Conservation (phyloP, 2,113 vertebrate species). For the Gorsachius goisagi region DNA sequence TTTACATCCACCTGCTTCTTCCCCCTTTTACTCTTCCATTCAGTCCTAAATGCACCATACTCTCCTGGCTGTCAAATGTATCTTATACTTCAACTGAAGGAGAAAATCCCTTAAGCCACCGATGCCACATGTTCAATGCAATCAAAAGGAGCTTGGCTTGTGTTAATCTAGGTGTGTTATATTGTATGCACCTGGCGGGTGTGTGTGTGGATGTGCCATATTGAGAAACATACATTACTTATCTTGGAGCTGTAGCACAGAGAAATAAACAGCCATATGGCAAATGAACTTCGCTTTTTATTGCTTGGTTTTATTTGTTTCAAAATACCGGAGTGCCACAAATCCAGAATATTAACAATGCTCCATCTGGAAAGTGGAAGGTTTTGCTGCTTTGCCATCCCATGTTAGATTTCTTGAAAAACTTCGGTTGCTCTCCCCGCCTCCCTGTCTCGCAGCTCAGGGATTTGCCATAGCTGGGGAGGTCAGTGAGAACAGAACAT, state of each 20-base stretch:
- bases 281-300: conserved; percentile 70
- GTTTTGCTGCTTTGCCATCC: conserved; percentile 16
- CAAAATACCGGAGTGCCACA: conserved; percentile 62
- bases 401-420: not conserved
- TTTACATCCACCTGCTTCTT: not conserved
- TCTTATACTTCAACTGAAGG: conserved; percentile 19
- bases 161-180: conserved; percentile 51
- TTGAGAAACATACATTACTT: conserved; percentile 56
- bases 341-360: conserved; percentile 74
- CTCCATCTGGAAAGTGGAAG: conserved; percentile 71
- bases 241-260: conserved; percentile 47
- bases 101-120: conserved; percentile 57
- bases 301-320: conserved; percentile 73
- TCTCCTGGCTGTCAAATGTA: conserved; percentile 27
- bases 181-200: not conserved
- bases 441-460: not conserved
- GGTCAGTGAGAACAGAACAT: not conserved
- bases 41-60: not conserved
- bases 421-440: not conserved
- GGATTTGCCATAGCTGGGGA: not conserved
- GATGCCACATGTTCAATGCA: conserved; percentile 36
- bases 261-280: conserved; percentile 79
- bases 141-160: conserved; percentile 31
- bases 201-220: conserved; percentile 20
- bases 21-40: not conserved